These are phyloP conservation scores for Decapterus maruadsi DNA, from an alignment of 2,797 vertebrate species.

Conservation along the genomic window DNA sequence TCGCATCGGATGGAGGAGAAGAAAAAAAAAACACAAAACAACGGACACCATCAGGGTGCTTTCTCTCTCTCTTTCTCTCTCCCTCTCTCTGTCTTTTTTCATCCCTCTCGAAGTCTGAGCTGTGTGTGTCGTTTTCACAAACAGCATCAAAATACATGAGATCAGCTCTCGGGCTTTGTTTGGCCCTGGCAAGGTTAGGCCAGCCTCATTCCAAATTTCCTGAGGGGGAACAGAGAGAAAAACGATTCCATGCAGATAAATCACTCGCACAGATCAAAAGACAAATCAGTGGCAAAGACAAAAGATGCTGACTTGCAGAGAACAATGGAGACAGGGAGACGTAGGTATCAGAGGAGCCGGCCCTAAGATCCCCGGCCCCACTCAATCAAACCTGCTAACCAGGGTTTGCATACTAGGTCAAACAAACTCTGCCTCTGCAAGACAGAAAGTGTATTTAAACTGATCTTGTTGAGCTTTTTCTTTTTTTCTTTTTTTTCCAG, in stretches of 20 bases:
- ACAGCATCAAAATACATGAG: slow-evolving; percentile 86
- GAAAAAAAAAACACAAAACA: slow-evolving; percentile 62
- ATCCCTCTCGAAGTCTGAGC: slow-evolving; percentile 63
- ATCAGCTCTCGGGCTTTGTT: slow-evolving; percentile 84
- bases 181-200: slow-evolving; percentile 86
- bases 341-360: slow-evolving; percentile 82
- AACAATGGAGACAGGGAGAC: slow-evolving; percentile 85
- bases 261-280: slow-evolving; percentile 88
- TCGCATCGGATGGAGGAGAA: slow-evolving; percentile 61
- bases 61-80: background rate
- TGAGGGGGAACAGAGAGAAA: slow-evolving; percentile 85
- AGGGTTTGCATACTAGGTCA: slow-evolving; percentile 74
- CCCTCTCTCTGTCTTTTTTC: background rate
- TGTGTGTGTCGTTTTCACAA: slow-evolving; percentile 69
- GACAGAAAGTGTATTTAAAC: slow-evolving; percentile 53
- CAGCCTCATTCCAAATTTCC: slow-evolving; percentile 87
- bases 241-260: slow-evolving; percentile 88
- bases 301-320: slow-evolving; percentile 86
- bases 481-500: background rate
- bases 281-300: slow-evolving; percentile 87
- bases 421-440: slow-evolving; percentile 58
- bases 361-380: slow-evolving; percentile 75
- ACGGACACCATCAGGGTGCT: slow-evolving; percentile 51
- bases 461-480: slow-evolving; percentile 13
- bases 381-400: slow-evolving; percentile 80